Evolutionary conservation across 2,888 invertebrate species (phyloP).

Genomic region (Melieria picta): DNA sequence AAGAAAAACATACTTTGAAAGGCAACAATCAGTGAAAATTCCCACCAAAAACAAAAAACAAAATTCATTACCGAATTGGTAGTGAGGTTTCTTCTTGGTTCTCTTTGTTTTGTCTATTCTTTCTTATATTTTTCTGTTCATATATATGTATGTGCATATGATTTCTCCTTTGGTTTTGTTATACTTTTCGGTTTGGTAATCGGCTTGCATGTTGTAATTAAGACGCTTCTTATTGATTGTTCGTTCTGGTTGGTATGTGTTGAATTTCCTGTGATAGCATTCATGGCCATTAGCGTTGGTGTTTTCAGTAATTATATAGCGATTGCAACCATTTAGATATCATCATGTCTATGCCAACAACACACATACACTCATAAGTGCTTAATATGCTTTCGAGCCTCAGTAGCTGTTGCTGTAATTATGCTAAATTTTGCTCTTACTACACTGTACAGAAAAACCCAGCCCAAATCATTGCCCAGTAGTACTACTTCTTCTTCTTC

Average conservation of each 20-base stretch:
- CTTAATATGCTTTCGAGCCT: not conserved
- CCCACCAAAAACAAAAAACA: too few relatives aligned
- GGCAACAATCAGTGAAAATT: too few relatives aligned
- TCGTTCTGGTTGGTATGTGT: not conserved
- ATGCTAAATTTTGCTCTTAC: too few relatives aligned
- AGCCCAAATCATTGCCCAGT: too few relatives aligned
- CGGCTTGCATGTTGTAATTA: conserved; percentile 18
- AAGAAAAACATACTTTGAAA: too few relatives aligned
- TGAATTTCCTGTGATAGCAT: not conserved
- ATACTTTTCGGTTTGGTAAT: not conserved
- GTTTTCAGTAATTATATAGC: not conserved
- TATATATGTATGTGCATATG: not conserved
- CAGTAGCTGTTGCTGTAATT: too few relatives aligned
- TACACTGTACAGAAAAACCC: too few relatives aligned
- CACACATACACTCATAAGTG: not conserved
- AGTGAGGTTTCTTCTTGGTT: conserved; percentile 12
- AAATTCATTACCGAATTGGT: conserved; percentile 18
- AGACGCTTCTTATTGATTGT: too few relatives aligned
- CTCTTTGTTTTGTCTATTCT: not conserved
- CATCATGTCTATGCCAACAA: not conserved
- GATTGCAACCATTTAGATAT: not conserved
- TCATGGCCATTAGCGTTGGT: not conserved
- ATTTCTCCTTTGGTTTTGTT: conserved; percentile 4
- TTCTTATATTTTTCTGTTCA: not conserved
- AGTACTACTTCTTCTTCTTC: too few relatives aligned